Evolutionary conservation across 2,888 invertebrate genomes (phyloP), one percentile per base, ranked within the genome.

Genomic region (Netelia inedita): DNA sequence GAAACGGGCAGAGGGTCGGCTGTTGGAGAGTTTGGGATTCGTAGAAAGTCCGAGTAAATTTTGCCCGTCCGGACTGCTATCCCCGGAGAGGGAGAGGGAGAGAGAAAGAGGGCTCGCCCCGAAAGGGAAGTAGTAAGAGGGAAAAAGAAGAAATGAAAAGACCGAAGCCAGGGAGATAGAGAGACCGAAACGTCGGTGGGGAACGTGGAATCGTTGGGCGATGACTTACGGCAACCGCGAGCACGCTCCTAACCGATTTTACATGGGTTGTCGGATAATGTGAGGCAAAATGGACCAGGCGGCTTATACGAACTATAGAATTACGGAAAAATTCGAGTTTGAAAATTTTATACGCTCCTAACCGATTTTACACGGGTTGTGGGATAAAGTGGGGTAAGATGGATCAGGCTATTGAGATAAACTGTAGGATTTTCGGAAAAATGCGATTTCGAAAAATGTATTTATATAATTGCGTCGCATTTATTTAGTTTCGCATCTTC

Each of bases 31-130:
- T 85, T 75, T 69, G 59, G 72, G 78, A 85, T 87, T 87, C 87
- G 85, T 81, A 87, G 87, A 87, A 87, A 85, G 85, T 82, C 85
- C 85, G 78, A 87, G 87, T 87, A 86, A 87, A 87, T 87, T 87
- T 87, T 85, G 83, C 81, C 80, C 78, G 57, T 59, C 74, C 55
- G 10, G 53, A 53, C 46, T 65, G 61, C 55, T 35, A 43, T 11
- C 2, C 19, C 19, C 59, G 59, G 35, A 53, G 35, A 68, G 59
- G 19, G 41, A 59, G 43, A 50, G 57, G 21, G 19, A 57, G 28
- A 79, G 61, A 43, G 21, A 61, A 21, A 53, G 50, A 68, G 21
- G 11, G 19, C 55, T 16, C 23, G 19, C 46, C 14, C 19, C 57
- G 16, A 63, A 53, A 79, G 46, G 6, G 68, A 68, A 63, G 10